Evolutionary conservation across 2,113 vertebrate genomes (phyloP).

Genomic region (Prietella phreatophila): DNA sequence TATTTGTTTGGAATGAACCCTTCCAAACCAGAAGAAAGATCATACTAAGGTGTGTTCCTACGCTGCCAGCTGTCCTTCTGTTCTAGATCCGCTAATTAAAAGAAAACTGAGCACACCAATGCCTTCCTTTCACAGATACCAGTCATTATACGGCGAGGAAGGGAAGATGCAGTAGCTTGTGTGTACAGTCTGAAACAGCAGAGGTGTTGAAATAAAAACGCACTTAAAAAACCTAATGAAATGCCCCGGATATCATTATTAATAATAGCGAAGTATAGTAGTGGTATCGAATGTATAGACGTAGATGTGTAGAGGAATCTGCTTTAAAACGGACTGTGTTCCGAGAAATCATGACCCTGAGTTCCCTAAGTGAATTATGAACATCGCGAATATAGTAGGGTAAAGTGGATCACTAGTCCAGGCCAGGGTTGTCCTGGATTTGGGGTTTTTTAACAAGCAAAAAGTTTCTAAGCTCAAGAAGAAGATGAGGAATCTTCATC

Average conservation of each 20-base stretch:
- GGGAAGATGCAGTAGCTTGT: not conserved
- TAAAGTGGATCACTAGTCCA: not conserved
- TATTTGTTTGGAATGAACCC: not conserved
- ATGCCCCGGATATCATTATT: not conserved
- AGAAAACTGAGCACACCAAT: not conserved
- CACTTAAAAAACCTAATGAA: not conserved
- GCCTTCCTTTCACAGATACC: not conserved
- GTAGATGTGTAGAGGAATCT: not conserved
- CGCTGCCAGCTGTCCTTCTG: not conserved
- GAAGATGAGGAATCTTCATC: constrained; percentile 70
- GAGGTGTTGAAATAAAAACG: not conserved
- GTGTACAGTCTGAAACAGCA: not conserved
- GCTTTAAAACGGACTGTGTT: not conserved
- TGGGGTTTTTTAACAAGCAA: not conserved
- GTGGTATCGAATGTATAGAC: not conserved
- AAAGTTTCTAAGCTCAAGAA: constrained; percentile 47
- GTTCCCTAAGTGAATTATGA: not conserved
- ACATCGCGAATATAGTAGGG: not conserved
- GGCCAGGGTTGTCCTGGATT: not conserved
- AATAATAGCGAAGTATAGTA: not conserved
- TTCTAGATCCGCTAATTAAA: not conserved
- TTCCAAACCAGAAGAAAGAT: not conserved
- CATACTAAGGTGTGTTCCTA: not conserved
- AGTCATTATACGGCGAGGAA: not conserved
- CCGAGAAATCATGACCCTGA: not conserved